Evolutionary conservation across 2,888 invertebrate genomes (phyloP).

Genomic region (Lithophane semibrunnea): DNA sequence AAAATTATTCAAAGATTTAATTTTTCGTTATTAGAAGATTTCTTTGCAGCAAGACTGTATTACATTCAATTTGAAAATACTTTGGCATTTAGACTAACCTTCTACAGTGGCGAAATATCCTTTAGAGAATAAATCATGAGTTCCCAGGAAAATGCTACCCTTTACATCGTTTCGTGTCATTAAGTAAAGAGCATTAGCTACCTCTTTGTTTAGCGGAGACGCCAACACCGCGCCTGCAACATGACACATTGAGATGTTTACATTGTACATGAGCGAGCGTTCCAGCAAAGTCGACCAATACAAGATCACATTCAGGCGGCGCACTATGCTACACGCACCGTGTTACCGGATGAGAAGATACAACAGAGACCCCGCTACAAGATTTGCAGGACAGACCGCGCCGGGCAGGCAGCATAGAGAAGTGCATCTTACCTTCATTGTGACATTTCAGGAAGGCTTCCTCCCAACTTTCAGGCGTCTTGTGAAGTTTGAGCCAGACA

Average conservation of each 20-base stretch:
- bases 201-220: conserved; percentile 15
- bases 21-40: too few species aligned
- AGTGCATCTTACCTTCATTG: conserved; percentile 6
- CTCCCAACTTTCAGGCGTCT: not conserved
- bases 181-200: not conserved
- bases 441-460: not conserved
- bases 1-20: too few species aligned
- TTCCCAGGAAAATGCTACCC: conserved; percentile 22
- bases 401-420: not conserved
- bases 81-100: conserved; percentile 13
- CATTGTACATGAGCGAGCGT: not conserved
- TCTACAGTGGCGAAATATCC: conserved; percentile 30
- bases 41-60: too few species aligned
- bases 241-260: not conserved
- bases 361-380: not conserved
- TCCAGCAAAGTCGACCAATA: too few species aligned
- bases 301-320: not conserved
- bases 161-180: not conserved
- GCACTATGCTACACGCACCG: not conserved
- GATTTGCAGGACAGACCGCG: not conserved
- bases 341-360: not conserved
- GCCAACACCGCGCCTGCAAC: conserved; percentile 35
- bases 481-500: conserved; percentile 14
- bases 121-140: conserved; percentile 10
- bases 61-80: not conserved